Percentiles rank a stretch among this genome's conserved stretches.
phyloP scores from a whole-genome alignment of 35 echinoderm and acorn worm species.

The Lytechinus pictus region DNA sequence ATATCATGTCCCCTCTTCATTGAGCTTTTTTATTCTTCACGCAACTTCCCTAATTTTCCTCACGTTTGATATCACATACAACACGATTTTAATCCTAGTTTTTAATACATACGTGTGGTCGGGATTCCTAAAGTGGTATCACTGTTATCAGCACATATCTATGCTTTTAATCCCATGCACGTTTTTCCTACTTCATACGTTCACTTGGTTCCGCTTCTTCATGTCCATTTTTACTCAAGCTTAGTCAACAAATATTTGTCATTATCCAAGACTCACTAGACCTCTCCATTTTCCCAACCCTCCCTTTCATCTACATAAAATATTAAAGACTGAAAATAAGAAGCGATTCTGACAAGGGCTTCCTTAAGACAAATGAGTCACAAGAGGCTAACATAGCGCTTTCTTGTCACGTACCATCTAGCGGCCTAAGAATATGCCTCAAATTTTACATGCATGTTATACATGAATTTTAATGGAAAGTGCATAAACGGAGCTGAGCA shows the following conservation, averaged over 20 bases:
- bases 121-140: too few relatives aligned
- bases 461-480: slow-evolving; percentile 20
- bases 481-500: slow-evolving; percentile 9
- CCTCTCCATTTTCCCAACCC: neutral
- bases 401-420: slow-evolving; percentile 11
- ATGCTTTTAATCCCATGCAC: too few relatives aligned
- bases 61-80: too few relatives aligned
- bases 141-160: too few relatives aligned
- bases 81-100: too few relatives aligned
- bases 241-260: neutral
- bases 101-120: too few relatives aligned
- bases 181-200: neutral
- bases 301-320: neutral
- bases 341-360: neutral
- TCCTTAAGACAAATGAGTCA: slow-evolving; percentile 11
- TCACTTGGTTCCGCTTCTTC: neutral
- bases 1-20: neutral
- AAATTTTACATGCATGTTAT: neutral
- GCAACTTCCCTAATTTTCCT: neutral
- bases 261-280: neutral
- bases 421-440: neutral
- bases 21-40: neutral
- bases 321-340: neutral
- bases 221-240: neutral
- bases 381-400: neutral